These are phyloP conservation scores for Rhagonycha lutea DNA, from an alignment of 2,888 invertebrate species.

Conservation along the genomic window DNA sequence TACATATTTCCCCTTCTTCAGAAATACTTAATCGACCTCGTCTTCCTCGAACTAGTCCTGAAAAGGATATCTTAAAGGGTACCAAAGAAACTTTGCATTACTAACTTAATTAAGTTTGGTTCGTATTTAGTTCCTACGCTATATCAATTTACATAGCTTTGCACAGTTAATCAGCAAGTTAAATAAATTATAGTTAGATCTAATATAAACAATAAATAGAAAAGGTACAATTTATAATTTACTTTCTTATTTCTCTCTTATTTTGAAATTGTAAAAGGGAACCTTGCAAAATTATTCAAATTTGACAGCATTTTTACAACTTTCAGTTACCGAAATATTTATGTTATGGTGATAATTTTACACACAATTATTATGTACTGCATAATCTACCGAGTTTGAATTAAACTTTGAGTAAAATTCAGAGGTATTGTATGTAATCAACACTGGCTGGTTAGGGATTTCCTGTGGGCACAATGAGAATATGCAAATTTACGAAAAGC, in stretches of 20 bases:
- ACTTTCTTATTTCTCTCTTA: too few relatives aligned
- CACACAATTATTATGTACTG: too few relatives aligned
- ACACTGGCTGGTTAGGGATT: not conserved
- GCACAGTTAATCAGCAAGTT: not conserved
- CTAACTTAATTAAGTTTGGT: not conserved
- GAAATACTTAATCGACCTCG: constrained; percentile 68
- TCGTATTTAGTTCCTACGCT: not conserved
- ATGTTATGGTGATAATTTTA: too few relatives aligned
- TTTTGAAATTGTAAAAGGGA: too few relatives aligned
- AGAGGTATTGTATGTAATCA: not conserved
- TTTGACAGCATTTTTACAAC: too few relatives aligned
- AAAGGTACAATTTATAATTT: too few relatives aligned
- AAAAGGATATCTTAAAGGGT: constrained; percentile 33
- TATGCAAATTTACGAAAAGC: too few relatives aligned
- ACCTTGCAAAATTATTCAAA: too few relatives aligned
- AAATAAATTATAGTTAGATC: not conserved
- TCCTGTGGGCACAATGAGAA: not conserved
- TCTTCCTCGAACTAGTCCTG: constrained; percentile 59
- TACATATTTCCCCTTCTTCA: constrained; percentile 76
- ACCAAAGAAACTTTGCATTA: constrained; percentile 7
- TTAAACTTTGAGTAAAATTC: too few relatives aligned
- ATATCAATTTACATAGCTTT: not conserved
- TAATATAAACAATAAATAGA: not conserved
- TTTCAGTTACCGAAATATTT: too few relatives aligned
- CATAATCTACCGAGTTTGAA: too few relatives aligned